Evolutionary conservation across 2,888 invertebrate genomes (phyloP).

Genomic region (Ypsolopha sequella): DNA sequence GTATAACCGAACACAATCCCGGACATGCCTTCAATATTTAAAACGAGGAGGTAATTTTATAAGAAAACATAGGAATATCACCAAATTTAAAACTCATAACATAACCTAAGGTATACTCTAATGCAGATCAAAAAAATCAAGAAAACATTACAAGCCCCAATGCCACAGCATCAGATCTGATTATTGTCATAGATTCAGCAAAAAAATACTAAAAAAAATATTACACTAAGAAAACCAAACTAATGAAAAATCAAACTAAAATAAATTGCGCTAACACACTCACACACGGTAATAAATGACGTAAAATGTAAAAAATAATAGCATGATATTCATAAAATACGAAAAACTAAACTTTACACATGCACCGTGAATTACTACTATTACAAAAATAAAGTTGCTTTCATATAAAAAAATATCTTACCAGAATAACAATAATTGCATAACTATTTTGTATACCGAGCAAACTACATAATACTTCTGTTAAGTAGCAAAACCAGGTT

Average conservation of each 20-base stretch:
- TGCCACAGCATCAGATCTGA: slow-evolving; percentile 67
- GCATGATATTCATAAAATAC: slow-evolving; percentile 60
- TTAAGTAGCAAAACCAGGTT: slow-evolving; percentile 28
- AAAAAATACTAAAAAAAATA: slow-evolving; percentile 63
- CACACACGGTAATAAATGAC: slow-evolving; percentile 62
- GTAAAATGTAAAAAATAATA: slow-evolving; percentile 50
- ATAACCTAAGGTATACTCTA: slow-evolving; percentile 42
- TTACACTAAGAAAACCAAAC: slow-evolving; percentile 54
- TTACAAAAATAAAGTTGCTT: slow-evolving; percentile 64
- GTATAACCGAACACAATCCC: slow-evolving; percentile 14
- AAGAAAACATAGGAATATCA: slow-evolving; percentile 45
- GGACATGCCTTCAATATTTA: slow-evolving; percentile 56
- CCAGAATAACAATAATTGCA: slow-evolving; percentile 65
- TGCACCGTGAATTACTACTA: slow-evolving; percentile 64
- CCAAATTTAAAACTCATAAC: slow-evolving; percentile 46
- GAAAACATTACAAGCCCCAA: slow-evolving; percentile 31
- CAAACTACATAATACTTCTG: slow-evolving; percentile 55
- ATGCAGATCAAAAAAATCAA: slow-evolving; percentile 46
- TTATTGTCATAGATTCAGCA: slow-evolving; percentile 71
- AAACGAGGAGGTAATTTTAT: slow-evolving; percentile 16
- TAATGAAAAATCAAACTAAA: slow-evolving; percentile 62
- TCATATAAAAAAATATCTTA: slow-evolving; percentile 64
- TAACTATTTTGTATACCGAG: slow-evolving; percentile 56
- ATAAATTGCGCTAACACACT: slow-evolving; percentile 67
- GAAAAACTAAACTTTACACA: slow-evolving; percentile 55